A percentile compares a stretch with the other conserved stretches of the same genome.
These are phyloP conservation scores for Eupsittula cactorum DNA, from an alignment of 2,113 vertebrate species.

Conservation along the genomic window DNA sequence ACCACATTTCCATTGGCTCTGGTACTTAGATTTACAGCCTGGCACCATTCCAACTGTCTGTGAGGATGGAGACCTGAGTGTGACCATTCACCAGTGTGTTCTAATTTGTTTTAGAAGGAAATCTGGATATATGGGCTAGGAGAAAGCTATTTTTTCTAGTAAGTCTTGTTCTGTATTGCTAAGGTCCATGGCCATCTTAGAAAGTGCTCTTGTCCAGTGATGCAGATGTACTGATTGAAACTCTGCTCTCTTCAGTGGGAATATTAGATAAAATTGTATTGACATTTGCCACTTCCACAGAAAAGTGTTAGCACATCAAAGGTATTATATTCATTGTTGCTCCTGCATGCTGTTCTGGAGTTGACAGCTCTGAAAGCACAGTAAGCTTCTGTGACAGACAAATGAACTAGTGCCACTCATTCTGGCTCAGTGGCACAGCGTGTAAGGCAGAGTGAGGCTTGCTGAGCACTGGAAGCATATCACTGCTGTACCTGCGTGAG, in stretches of 20 bases:
- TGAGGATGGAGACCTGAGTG: not conserved
- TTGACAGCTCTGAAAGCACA: not conserved
- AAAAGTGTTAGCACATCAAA: not conserved
- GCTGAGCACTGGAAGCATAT: rapidly evolving
- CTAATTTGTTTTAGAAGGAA: not conserved
- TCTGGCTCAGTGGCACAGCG: not conserved
- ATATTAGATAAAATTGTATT: not conserved
- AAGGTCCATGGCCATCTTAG: not conserved
- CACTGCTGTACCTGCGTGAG: not conserved
- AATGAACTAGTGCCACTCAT: not conserved
- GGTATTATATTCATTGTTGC: not conserved
- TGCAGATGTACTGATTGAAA: not conserved
- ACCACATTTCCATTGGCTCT: not conserved
- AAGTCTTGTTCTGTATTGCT: not conserved
- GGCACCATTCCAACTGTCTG: not conserved
- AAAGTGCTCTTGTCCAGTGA: not conserved
- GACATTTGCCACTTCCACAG: not conserved
- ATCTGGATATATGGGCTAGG: not conserved
- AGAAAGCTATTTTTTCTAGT: not conserved
- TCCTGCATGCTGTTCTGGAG: not conserved
- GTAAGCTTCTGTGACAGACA: not conserved
- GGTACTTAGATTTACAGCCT: not conserved
- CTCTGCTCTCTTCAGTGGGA: not conserved
- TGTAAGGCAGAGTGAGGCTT: not conserved
- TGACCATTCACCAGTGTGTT: not conserved